A percentile compares a stretch with the other conserved stretches of the same genome.
Conservation (phyloP, 2,888 invertebrate genomes). For the Phytoseiulus persimilis region DNA sequence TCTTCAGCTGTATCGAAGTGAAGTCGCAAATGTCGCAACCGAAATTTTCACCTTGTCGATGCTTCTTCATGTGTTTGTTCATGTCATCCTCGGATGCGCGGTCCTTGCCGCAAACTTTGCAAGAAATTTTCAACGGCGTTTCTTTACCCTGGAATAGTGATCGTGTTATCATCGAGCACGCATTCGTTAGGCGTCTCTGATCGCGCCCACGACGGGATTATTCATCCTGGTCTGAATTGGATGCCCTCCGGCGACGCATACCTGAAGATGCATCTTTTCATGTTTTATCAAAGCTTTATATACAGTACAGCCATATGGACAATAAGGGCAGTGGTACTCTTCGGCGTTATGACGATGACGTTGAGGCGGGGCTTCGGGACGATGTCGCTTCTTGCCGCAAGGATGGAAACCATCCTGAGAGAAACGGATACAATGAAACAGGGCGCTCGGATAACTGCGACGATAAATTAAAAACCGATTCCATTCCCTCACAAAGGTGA, state of each 20-base stretch:
- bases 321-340: conserved; percentile 55
- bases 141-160: background rate
- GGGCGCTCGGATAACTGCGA: too few species aligned
- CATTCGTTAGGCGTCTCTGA: too few species aligned
- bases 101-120: conserved; percentile 57
- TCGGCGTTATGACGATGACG: conserved; percentile 52
- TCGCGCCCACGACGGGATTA: too few species aligned
- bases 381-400: conserved; percentile 52
- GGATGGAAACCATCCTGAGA: conserved; percentile 52
- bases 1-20: conserved; percentile 56
- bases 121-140: conserved; percentile 49
- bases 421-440: too few species aligned
- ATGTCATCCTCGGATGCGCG: conserved; percentile 54
- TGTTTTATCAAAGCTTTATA: conserved; percentile 56
- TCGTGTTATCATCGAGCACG: background rate
- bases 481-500: too few species aligned
- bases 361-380: conserved; percentile 50
- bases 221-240: too few species aligned
- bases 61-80: conserved; percentile 55
- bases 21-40: conserved; percentile 57
- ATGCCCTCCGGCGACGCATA: conserved; percentile 43
- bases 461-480: too few species aligned
- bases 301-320: conserved; percentile 57
- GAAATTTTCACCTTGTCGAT: conserved; percentile 54
- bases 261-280: conserved; percentile 51